phyloP scores from a whole-genome alignment of 2,797 vertebrate genomes.

The Nannoperca australis region DNA sequence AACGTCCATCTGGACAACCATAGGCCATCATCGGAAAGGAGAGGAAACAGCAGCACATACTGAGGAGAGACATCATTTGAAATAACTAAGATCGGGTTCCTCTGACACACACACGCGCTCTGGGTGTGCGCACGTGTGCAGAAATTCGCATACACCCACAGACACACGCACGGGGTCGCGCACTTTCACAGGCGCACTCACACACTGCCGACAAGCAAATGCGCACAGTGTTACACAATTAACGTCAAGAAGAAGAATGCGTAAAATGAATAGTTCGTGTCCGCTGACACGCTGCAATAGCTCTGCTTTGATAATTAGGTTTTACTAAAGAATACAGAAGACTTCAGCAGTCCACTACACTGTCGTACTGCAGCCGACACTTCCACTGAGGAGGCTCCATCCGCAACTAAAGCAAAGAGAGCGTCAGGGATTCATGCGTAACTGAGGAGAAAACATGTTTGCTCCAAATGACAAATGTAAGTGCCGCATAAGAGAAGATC shows the following conservation, averaged over 20 bases:
- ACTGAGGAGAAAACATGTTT: constrained; percentile 20
- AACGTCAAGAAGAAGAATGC: constrained; percentile 10
- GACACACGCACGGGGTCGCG: constrained; percentile 17
- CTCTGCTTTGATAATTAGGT: constrained; percentile 18
- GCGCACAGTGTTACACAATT: constrained; percentile 49
- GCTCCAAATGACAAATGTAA: constrained; percentile 65
- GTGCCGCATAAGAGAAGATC: constrained; percentile 60
- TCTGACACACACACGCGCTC: constrained; percentile 42
- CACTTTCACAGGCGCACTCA: constrained; percentile 10
- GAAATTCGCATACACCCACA: constrained; percentile 33
- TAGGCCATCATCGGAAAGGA: constrained; percentile 58
- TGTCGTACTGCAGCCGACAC: constrained; percentile 58
- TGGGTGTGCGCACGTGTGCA: constrained; percentile 20
- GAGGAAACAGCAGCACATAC: constrained; percentile 48
- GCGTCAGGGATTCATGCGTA: constrained; percentile 42
- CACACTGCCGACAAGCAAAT: constrained; percentile 53
- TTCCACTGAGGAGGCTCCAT: constrained; percentile 44
- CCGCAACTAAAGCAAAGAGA: constrained; percentile 43
- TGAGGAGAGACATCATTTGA: constrained; percentile 69
- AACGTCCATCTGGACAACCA: constrained; percentile 69
- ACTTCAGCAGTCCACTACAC: constrained; percentile 33
- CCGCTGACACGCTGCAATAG: neutral
- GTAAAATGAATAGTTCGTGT: constrained; percentile 39
- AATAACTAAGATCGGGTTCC: constrained; percentile 62
- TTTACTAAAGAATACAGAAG: constrained; percentile 3